A percentile compares a stretch with the other conserved stretches of the same genome.
Evolutionary conservation across 2,113 vertebrate species (phyloP).

Genomic region (Lota lota): DNA sequence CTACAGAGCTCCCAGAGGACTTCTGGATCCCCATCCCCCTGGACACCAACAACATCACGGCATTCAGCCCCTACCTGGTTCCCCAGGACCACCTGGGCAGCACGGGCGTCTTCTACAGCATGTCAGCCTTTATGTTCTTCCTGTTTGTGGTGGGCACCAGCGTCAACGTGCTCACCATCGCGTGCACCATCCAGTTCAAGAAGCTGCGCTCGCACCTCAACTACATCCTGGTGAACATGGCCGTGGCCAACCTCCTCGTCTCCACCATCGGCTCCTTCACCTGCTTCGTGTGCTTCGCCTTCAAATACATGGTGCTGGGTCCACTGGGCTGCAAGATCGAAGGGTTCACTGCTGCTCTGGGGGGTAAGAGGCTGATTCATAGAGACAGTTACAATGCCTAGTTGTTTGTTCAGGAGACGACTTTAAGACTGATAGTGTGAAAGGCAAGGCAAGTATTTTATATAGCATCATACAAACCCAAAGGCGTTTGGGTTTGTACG

Average conservation of each 20-base stretch:
- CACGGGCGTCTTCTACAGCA: conserved; percentile 50
- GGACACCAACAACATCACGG: conserved; percentile 68
- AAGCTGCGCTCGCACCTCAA: conserved; percentile 79
- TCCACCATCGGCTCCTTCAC: conserved; percentile 68
- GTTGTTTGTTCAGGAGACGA: too few relatives aligned
- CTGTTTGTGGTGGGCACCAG: conserved; percentile 55
- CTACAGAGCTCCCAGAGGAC: conserved; percentile 64
- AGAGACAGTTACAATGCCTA: too few relatives aligned
- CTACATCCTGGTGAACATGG: conserved; percentile 81
- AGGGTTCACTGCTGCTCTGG: conserved; percentile 72
- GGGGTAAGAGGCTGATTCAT: conserved; percentile 56
- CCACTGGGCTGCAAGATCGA: conserved; percentile 72
- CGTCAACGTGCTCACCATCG: conserved; percentile 70
- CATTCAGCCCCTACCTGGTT: conserved; percentile 74
- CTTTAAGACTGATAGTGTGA: too few relatives aligned
- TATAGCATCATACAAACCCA: too few relatives aligned
- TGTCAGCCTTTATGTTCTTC: conserved; percentile 74
- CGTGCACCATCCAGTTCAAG: conserved; percentile 71
- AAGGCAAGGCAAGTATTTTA: too few relatives aligned
- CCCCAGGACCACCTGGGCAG: conserved; percentile 77
- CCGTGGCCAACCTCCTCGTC: conserved; percentile 73
- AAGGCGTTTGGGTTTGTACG: too few relatives aligned
- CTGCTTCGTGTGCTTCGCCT: conserved; percentile 69
- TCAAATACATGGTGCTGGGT: conserved; percentile 72
- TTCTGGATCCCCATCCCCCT: conserved; percentile 74